Base-by-base conservation (phyloP, 2,113 vertebrate species). In the Noctilio leporinus region DNA sequence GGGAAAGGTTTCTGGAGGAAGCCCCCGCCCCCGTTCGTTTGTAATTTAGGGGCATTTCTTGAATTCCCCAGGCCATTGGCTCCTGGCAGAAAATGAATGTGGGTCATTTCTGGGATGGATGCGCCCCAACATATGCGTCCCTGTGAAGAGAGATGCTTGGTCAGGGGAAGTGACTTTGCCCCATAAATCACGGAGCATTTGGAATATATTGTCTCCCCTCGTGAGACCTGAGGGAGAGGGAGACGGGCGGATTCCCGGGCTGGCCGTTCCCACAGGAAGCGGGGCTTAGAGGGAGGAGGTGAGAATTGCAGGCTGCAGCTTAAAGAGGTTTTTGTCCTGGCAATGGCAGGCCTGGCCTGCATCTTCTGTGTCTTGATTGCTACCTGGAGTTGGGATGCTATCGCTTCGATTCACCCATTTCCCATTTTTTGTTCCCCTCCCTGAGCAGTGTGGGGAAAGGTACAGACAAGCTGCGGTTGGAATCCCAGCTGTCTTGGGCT, bases 1-100 rank as follows among this genome's bases (percentile, higher is more conserved):
- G 84, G 95, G 72, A 90, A 86, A 72, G 19, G 43, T 95, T 96
- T 96, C 93, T 86, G 83, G 91, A 20, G 0, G 96, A 95, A 97
- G 57, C 57, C 95, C 73, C 64, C 62, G 26, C 83, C 49, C 85
- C 65, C 45, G 38, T 92, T 96, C 86, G 5, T 90, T 95, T 96
- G 93, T 98, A 98, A 98, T 98, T 98, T 98, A 98, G 97, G 97
- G 98, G 92, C 95, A 85, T 97, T 95, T 96, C 96, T 97, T 89
- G 53, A 98, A 98, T 97, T 96, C 98, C 97, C 96, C 55, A 10
- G 89, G 72, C 95, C 96, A 91, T 88, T 84, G 55, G 93, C 80
- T 96, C 91, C 92, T 86, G 67, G 82, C n/a, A 30, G 96, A 75
- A 97, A 98, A 98, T 91, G 96, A 97, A 97, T 96, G 90, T 5